Percentiles rank a stretch among this genome's conserved stretches.
These are phyloP conservation scores for Scotopteryx bipunctaria DNA, from an alignment of 2,888 invertebrate species.

Conservation along the genomic window DNA sequence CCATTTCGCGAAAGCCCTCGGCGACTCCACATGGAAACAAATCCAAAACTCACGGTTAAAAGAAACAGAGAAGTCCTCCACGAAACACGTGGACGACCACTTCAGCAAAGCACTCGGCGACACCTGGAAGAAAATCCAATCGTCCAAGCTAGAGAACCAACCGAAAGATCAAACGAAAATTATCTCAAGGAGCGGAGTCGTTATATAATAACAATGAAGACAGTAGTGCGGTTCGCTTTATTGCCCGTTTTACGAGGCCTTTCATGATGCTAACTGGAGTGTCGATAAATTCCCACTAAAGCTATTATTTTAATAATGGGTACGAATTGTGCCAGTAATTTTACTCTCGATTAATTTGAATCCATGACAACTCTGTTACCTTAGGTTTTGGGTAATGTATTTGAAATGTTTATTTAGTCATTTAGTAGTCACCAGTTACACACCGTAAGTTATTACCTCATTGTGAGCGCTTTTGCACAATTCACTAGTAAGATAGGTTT, in stretches of 20 bases:
- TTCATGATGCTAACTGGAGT: slow-evolving; percentile 65
- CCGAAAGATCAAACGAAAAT: slow-evolving; percentile 74
- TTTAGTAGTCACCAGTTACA: slow-evolving; percentile 80
- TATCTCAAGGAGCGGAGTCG: slow-evolving; percentile 77
- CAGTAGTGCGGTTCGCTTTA: slow-evolving; percentile 61
- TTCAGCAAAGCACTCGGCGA: slow-evolving; percentile 95
- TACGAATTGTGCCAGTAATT: slow-evolving; percentile 46
- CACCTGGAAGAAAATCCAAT: slow-evolving; percentile 90
- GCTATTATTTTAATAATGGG: slow-evolving; percentile 55
- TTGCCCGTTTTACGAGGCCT: slow-evolving; percentile 67
- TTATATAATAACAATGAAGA: slow-evolving; percentile 67
- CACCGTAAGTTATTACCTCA: slow-evolving; percentile 81
- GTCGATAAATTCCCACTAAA: slow-evolving; percentile 73
- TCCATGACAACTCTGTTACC: slow-evolving; percentile 79
- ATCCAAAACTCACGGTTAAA: slow-evolving; percentile 85
- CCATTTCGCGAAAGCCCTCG: slow-evolving; percentile 95
- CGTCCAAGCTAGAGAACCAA: slow-evolving; percentile 75
- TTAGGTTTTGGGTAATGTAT: slow-evolving; percentile 64
- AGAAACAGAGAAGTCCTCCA: slow-evolving; percentile 65
- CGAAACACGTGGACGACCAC: slow-evolving; percentile 90
- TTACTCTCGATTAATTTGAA: slow-evolving; percentile 45
- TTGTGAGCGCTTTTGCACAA: slow-evolving; percentile 80
- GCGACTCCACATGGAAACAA: slow-evolving; percentile 93
- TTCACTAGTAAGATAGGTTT: slow-evolving; percentile 65
- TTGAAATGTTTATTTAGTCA: slow-evolving; percentile 70